A percentile compares a stretch with the other conserved stretches of the same genome.
These are phyloP conservation scores for Harpalus rubripes DNA, from an alignment of 2,888 invertebrate species.

Conservation along the genomic window DNA sequence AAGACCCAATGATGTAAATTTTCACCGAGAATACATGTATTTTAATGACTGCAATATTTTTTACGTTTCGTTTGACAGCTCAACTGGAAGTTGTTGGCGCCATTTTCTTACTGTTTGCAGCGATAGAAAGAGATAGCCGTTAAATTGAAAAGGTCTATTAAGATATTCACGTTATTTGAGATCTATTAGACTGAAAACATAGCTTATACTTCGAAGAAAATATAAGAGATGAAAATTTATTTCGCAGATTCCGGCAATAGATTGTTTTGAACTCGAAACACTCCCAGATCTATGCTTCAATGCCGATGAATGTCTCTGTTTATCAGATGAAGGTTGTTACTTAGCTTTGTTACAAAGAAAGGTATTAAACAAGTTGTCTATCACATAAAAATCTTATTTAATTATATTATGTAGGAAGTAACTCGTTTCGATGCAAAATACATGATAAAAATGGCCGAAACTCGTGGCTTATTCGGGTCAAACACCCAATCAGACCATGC, in stretches of 20 bases:
- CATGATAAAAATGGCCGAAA: conserved; percentile 91
- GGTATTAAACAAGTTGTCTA: background rate
- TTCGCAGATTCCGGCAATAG: conserved; percentile 83
- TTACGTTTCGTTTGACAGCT: too few species aligned
- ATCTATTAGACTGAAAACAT: too few species aligned
- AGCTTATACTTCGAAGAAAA: too few species aligned
- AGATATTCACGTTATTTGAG: too few species aligned
- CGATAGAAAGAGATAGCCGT: too few species aligned
- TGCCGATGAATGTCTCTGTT: conserved; percentile 77
- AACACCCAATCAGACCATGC: conserved; percentile 72
- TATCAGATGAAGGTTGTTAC: conserved; percentile 82
- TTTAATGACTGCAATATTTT: too few species aligned
- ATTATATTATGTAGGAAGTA: conserved; percentile 79
- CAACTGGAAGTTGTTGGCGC: too few species aligned
- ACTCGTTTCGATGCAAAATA: conserved; percentile 89
- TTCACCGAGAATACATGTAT: too few species aligned
- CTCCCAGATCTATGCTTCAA: conserved; percentile 82
- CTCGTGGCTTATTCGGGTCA: conserved; percentile 87
- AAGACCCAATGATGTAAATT: too few species aligned
- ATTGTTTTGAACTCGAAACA: conserved; percentile 83
- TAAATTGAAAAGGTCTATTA: too few species aligned
- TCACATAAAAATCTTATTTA: background rate
- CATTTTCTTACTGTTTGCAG: too few species aligned
- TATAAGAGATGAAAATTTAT: background rate
- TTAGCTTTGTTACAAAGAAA: conserved; percentile 81